A percentile compares a stretch with the other conserved stretches of the same genome.
Conservation (phyloP, 2,113 vertebrate species). For the Sphaerodactylus townsendi region DNA sequence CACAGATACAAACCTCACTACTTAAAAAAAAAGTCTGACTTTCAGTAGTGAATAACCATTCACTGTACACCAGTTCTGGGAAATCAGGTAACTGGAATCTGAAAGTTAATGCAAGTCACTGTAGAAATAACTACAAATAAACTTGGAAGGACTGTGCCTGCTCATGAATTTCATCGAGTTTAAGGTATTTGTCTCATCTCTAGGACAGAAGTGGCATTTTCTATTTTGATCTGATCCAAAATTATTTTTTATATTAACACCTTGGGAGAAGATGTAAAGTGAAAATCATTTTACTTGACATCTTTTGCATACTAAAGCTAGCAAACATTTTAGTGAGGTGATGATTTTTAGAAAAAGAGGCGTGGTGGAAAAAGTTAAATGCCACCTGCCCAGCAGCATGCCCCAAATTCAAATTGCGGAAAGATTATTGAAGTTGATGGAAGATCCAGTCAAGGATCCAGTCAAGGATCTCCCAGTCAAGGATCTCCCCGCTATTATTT, state of each 20-base stretch:
- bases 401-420: too few relatives aligned
- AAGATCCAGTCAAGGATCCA: too few relatives aligned
- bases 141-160: neutral
- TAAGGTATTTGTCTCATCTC: neutral
- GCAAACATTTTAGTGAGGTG: too few relatives aligned
- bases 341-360: too few relatives aligned
- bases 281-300: neutral
- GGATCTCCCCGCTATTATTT: too few relatives aligned
- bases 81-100: neutral
- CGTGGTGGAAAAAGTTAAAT: too few relatives aligned
- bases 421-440: too few relatives aligned
- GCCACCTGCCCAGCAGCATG: too few relatives aligned
- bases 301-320: neutral
- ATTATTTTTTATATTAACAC: neutral
- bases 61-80: neutral
- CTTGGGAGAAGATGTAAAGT: neutral
- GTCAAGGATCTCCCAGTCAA: too few relatives aligned
- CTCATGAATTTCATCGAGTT: neutral
- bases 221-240: constrained; percentile 10
- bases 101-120: constrained; percentile 16
- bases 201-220: neutral
- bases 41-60: neutral
- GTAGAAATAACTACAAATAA: constrained; percentile 2
- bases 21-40: neutral
- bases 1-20: constrained; percentile 3